Base-by-base conservation (phyloP, 2,888 invertebrate species). In the Chrysolina oricalcia region DNA sequence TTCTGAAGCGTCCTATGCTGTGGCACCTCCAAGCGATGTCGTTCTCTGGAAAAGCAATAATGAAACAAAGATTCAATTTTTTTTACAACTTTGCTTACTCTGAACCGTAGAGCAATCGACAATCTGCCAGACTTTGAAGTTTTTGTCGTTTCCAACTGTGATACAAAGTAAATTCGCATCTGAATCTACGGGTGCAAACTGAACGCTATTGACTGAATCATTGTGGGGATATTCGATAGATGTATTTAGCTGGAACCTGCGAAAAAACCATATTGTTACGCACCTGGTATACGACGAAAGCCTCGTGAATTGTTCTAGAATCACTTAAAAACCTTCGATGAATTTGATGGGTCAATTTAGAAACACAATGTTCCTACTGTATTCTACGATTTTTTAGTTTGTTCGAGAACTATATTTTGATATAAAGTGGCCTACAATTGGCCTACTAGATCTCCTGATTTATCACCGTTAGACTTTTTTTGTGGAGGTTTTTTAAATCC, bases 221-320 rank as follows among this genome's bases (percentile, higher is more conserved):
- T 93, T 91, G 85, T 95, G 95, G 0, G 95, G 94, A 81, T 91
- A 88, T 83, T 94, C 93, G n/a, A 95, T 90, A 15, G 91, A 92
- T 0, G 95, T 95, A 84, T 94, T 95, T 19, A 96, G 87, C 40
- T 86, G 84, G 84, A 92, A 95, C 62, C 94, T 95, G 85, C 8
- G 88, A 87, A 62, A 82, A 82, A 75, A 74, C 59, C 63, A 43
- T 68, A 59, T 15, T n/a, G 35, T 35, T n/a, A n/a, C n/a, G n/a
- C n/a, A n/a, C n/a, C n/a, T n/a, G n/a, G n/a, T n/a, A n/a, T n/a
- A n/a, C n/a, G n/a, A n/a, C n/a, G n/a, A n/a, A n/a, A n/a, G n/a
- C n/a, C n/a, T n/a, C n/a, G n/a, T n/a, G n/a, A n/a, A n/a, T n/a
- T n/a, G n/a, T n/a, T n/a, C n/a, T n/a, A n/a, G n/a, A n/a, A n/a